Conservation (phyloP, 2,113 vertebrate genomes). For the Spheniscus mendiculus region DNA sequence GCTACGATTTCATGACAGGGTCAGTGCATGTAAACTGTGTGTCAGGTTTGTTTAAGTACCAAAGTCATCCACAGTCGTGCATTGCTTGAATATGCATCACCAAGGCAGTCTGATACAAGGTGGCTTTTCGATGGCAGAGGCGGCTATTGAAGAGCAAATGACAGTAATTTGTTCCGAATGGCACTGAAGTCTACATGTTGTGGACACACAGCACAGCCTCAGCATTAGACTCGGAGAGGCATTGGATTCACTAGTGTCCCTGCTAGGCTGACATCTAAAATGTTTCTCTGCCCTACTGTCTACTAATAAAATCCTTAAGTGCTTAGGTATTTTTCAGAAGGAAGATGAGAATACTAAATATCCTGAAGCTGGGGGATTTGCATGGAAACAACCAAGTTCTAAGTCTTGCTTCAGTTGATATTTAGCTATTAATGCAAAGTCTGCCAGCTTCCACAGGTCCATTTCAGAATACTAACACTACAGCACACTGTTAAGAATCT, state of each 20-base stretch:
- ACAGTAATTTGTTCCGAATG: accelerated
- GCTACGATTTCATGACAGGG: not conserved
- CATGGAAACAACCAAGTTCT: not conserved
- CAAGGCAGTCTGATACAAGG: not conserved
- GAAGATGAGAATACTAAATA: not conserved
- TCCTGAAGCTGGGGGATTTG: not conserved
- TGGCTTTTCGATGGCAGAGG: not conserved
- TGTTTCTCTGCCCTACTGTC: not conserved
- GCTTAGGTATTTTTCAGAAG: not conserved
- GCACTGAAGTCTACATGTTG: accelerated
- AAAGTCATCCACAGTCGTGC: not conserved
- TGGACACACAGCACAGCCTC: not conserved
- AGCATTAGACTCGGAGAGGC: too few species aligned
- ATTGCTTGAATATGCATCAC: too few species aligned
- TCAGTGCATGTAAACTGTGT: not conserved
- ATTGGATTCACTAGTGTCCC: not conserved
- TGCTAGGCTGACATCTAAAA: not conserved
- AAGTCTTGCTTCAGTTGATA: not conserved
- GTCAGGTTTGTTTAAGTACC: not conserved
- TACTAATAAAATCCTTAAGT: not conserved
- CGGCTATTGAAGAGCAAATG: not conserved
- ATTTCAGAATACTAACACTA: not conserved
- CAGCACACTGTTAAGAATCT: not conserved
- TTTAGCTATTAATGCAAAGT: not conserved
- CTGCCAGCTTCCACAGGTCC: not conserved